These are phyloP conservation scores for Parnassius smintheus DNA, from an alignment of 2,888 invertebrate species.

Conservation along the genomic window DNA sequence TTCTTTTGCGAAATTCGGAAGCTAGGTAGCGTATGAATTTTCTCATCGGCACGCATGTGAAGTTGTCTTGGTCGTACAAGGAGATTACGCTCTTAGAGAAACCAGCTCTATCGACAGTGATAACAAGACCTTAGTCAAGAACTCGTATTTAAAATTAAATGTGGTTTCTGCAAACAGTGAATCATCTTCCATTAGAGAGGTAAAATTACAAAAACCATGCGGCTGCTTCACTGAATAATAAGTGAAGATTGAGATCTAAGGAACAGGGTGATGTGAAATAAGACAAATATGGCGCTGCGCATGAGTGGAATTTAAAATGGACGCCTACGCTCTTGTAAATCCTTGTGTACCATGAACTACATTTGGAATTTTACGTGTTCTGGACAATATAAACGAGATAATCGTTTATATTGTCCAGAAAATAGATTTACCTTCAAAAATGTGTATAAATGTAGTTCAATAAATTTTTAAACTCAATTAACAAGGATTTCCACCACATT, in stretches of 20 bases:
- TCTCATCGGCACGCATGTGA: too few relatives aligned
- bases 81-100: constrained; percentile 3
- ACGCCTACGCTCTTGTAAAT: constrained; percentile 48
- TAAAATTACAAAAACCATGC: constrained; percentile 47
- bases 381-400: constrained; percentile 18
- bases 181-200: constrained; percentile 27
- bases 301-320: constrained; percentile 66
- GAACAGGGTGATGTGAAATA: constrained; percentile 68
- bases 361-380: constrained; percentile 41
- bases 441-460: too few relatives aligned
- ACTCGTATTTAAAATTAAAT: constrained; percentile 25
- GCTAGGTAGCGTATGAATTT: too few relatives aligned
- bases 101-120: constrained; percentile 4
- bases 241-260: constrained; percentile 72
- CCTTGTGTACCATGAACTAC: constrained; percentile 46
- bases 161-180: constrained; percentile 25
- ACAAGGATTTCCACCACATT: too few relatives aligned
- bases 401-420: too few relatives aligned
- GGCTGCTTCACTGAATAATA: constrained; percentile 64
- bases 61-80: too few relatives aligned
- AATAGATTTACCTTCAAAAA: too few relatives aligned
- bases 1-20: too few relatives aligned
- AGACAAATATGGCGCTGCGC: constrained; percentile 71
- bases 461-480: too few relatives aligned
- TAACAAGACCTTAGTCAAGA: constrained; percentile 4